phyloP scores from a whole-genome alignment of 2,797 vertebrate genomes.

The Myotis myotis region DNA sequence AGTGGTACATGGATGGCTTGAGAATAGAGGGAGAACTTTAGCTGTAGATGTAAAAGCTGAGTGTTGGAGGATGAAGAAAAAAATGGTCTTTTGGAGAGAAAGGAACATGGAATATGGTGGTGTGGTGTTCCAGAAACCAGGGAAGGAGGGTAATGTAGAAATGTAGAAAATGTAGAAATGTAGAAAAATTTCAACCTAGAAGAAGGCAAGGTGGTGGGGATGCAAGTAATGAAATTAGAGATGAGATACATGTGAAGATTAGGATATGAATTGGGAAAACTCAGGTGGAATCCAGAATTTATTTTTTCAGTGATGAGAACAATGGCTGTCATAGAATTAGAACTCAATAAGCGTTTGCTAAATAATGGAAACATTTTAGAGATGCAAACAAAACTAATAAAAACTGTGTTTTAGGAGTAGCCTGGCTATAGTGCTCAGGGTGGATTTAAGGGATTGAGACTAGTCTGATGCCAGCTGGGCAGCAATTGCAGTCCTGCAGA shows the following conservation, averaged over 20 bases:
- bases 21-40: neutral
- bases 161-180: no score
- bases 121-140: neutral
- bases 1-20: neutral
- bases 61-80: neutral
- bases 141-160: no score
- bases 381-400: slow-evolving; percentile 16
- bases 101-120: neutral
- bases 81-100: neutral
- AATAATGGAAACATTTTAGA: slow-evolving; percentile 23
- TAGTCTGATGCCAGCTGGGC: neutral
- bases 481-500: neutral
- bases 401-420: slow-evolving; percentile 31
- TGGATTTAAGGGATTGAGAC: neutral
- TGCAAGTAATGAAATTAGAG: slow-evolving; percentile 28
- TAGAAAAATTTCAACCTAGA: neutral
- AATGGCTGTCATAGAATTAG: neutral
- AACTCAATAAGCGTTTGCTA: neutral
- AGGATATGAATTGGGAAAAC: neutral
- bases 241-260: neutral
- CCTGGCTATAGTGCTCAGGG: neutral
- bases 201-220: neutral
- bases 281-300: neutral
- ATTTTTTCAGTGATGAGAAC: neutral
- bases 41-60: neutral